These are phyloP conservation scores for Trichonephila inaurata DNA, from an alignment of 1,140 invertebrate species.

Conservation along the genomic window DNA sequence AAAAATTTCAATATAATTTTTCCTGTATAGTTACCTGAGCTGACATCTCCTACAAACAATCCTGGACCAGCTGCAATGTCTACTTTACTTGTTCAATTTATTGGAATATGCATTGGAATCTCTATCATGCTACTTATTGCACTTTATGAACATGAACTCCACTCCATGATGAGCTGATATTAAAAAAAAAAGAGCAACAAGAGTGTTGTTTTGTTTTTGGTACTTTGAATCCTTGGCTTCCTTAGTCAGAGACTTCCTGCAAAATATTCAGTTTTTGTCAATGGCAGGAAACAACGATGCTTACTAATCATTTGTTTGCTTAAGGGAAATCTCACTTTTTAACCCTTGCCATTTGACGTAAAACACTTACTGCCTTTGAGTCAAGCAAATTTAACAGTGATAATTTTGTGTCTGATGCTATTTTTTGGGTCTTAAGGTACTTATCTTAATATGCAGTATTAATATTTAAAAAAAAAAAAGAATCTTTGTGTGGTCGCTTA, in stretches of 20 bases:
- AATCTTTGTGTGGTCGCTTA: constrained; percentile 8
- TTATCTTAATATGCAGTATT: constrained; percentile 61
- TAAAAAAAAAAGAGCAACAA: neutral
- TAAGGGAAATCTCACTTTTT: neutral
- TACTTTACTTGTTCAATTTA: constrained; percentile 86
- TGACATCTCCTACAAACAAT: constrained; percentile 83
- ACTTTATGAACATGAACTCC: constrained; percentile 92
- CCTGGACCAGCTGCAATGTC: constrained; percentile 80
- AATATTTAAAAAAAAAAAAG: constrained; percentile 6
- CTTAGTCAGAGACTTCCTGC: constrained; percentile 18
- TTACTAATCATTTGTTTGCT: constrained; percentile 28
- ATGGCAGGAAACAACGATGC: neutral
- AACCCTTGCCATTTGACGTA: too few species aligned
- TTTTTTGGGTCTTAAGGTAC: constrained; percentile 43
- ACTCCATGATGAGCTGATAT: constrained; percentile 84
- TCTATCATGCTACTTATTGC: constrained; percentile 94
- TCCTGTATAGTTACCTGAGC: constrained; percentile 87
- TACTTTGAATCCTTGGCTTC: constrained; percentile 35
- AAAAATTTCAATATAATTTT: too few species aligned
- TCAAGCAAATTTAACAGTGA: neutral
- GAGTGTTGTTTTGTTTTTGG: neutral
- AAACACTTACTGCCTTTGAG: constrained; percentile 1
- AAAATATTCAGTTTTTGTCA: constrained; percentile 12
- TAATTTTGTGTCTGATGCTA: constrained; percentile 28
- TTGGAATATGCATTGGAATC: constrained; percentile 90